Percentiles rank a stretch among this genome's conserved stretches.
Evolutionary conservation across 2,888 invertebrate species (phyloP).

Genomic region (Penaeus monodon): DNA sequence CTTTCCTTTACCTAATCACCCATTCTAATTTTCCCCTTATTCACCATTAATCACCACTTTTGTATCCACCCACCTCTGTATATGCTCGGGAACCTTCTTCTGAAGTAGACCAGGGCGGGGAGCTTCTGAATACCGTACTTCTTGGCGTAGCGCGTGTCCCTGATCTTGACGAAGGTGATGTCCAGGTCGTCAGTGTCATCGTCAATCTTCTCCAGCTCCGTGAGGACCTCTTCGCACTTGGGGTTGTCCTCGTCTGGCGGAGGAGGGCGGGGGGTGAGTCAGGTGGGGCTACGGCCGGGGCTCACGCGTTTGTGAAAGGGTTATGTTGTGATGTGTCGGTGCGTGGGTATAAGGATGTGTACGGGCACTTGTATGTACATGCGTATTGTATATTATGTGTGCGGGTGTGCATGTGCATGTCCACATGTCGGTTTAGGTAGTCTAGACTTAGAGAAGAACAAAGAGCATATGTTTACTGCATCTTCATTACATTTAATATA

Average conservation of each 20-base stretch:
- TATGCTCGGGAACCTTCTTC: slow-evolving; percentile 91
- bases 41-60: too few relatives aligned
- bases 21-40: too few relatives aligned
- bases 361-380: too few relatives aligned
- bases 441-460: too few relatives aligned
- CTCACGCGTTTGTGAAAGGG: too few relatives aligned
- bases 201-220: slow-evolving; percentile 92
- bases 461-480: too few relatives aligned
- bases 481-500: too few relatives aligned
- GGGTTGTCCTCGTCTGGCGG: slow-evolving; percentile 71
- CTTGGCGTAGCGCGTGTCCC: slow-evolving; percentile 88
- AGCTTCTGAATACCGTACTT: slow-evolving; percentile 94
- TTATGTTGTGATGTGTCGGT: too few relatives aligned
- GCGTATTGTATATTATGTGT: neutral
- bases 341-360: too few relatives aligned
- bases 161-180: slow-evolving; percentile 94
- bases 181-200: slow-evolving; percentile 94
- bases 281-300: too few relatives aligned
- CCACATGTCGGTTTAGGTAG: neutral
- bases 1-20: too few relatives aligned
- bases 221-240: slow-evolving; percentile 85
- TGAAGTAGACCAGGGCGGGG: slow-evolving; percentile 91
- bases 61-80: slow-evolving; percentile 79
- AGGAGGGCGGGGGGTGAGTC: too few relatives aligned
- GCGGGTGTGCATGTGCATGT: neutral